Conservation (phyloP, 2,797 vertebrate species). For the Dermochelys coriacea region DNA sequence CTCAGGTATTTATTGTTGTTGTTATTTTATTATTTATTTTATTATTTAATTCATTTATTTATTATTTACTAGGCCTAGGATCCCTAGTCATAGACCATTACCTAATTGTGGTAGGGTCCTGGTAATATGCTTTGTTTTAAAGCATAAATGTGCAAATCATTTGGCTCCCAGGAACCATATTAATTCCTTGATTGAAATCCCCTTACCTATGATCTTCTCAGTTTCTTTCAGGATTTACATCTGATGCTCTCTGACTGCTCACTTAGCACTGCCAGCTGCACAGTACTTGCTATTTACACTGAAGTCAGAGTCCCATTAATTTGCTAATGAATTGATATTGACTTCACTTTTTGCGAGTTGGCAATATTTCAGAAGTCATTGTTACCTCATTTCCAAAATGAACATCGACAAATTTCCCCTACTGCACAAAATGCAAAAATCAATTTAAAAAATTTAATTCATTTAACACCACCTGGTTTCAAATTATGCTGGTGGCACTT, state of each 20-base stretch:
- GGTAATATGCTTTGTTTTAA: neutral
- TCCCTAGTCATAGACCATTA: neutral
- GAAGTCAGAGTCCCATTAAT: conserved; percentile 69
- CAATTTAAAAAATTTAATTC: conserved; percentile 61
- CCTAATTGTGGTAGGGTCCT: neutral
- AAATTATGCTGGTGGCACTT: conserved; percentile 30
- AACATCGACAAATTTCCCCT: conserved; percentile 48
- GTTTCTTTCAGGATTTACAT: neutral
- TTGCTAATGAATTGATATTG: conserved; percentile 74
- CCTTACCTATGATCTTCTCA: neutral
- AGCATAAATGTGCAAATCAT: neutral
- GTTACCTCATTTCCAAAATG: conserved; percentile 70
- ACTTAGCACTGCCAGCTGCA: conserved; percentile 27
- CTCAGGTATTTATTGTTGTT: neutral
- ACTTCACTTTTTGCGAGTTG: conserved; percentile 68
- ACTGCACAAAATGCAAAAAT: conserved; percentile 53
- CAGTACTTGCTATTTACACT: conserved; percentile 63
- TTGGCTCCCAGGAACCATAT: neutral
- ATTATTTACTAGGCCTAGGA: neutral
- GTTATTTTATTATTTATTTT: no score
- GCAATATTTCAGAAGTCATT: conserved; percentile 62
- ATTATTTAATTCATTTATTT: no score
- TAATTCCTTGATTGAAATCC: conserved; percentile 3
- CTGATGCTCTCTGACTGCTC: neutral
- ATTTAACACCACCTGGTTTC: conserved; percentile 59